phyloP scores from a whole-genome alignment of 1,140 invertebrate genomes.

The Drosophila ananassae region DNA sequence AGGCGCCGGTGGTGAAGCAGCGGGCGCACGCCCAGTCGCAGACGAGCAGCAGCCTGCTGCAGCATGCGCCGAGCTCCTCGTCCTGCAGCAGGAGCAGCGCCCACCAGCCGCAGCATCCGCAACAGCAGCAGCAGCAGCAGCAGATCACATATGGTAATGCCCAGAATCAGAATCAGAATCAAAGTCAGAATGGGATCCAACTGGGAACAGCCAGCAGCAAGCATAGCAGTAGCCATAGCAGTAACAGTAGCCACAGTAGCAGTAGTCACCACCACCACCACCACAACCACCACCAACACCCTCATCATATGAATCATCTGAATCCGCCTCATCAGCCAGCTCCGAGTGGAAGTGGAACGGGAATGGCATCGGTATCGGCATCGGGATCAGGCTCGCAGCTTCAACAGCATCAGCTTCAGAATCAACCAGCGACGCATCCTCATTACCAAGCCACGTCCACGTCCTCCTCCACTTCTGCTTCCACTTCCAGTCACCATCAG shows the following conservation, averaged over 20 bases:
- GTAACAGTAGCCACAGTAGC: conserved; percentile 55
- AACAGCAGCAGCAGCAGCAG: conserved; percentile 54
- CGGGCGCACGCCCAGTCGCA: conserved; percentile 84
- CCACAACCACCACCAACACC: conserved; percentile 62
- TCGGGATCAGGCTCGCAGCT: conserved; percentile 46
- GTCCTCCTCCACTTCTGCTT: conserved; percentile 79
- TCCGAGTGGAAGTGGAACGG: conserved; percentile 80
- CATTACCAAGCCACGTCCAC: conserved; percentile 70
- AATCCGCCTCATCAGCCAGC: conserved; percentile 55
- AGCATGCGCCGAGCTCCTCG: conserved; percentile 56
- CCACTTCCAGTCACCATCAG: conserved; percentile 83
- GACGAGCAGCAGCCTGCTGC: conserved; percentile 80
- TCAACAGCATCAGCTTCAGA: conserved; percentile 50
- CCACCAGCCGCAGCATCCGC: conserved; percentile 35
- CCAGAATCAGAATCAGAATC: conserved; percentile 37
- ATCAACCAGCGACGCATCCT: conserved; percentile 65
- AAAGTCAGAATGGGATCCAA: conserved; percentile 55
- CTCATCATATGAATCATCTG: conserved; percentile 38
- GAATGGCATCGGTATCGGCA: conserved; percentile 72
- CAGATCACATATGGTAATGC: conserved; percentile 74
- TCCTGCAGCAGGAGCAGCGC: conserved; percentile 41
- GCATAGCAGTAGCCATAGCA: conserved; percentile 51
- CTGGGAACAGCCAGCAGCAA: conserved; percentile 47
- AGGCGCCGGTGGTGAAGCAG: conserved; percentile 76
- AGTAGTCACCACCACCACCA: conserved; percentile 65